Conservation (phyloP, 2,888 invertebrate genomes). For the Apomyelois bistriatella region DNA sequence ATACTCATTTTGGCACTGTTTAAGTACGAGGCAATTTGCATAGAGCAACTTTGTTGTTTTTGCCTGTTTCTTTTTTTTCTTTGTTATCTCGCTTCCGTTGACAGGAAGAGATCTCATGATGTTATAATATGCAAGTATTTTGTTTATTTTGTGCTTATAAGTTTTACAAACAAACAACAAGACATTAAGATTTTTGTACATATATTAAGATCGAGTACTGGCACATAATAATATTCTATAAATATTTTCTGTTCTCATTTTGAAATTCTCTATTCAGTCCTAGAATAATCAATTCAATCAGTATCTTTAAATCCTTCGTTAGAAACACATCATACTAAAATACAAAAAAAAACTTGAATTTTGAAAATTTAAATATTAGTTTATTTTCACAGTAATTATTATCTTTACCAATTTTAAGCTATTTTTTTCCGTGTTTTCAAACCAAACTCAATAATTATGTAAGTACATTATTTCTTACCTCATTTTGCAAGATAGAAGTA, state of each 20-base stretch:
- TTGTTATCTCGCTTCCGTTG: no score
- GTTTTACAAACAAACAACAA: no score
- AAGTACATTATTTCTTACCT: background rate
- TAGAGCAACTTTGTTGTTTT: no score
- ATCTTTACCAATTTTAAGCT: background rate
- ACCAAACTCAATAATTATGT: background rate
- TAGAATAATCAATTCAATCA: background rate
- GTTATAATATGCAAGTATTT: no score
- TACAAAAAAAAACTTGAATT: background rate
- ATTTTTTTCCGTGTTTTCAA: background rate
- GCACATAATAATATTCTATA: background rate
- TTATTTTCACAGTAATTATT: background rate
- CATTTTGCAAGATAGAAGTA: no score
- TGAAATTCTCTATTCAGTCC: background rate
- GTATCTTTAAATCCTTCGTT: background rate
- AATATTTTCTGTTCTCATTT: background rate
- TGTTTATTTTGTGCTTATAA: no score
- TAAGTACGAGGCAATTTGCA: no score
- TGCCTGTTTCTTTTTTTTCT: no score
- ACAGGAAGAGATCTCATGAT: no score
- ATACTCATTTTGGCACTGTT: no score
- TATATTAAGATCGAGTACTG: background rate
- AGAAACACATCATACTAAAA: background rate
- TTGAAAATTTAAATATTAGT: background rate
- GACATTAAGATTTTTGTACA: background rate